A percentile compares a stretch with the other conserved stretches of the same genome.
phyloP scores from a whole-genome alignment of 2,888 invertebrate genomes.

The Aleiodes alternator region DNA sequence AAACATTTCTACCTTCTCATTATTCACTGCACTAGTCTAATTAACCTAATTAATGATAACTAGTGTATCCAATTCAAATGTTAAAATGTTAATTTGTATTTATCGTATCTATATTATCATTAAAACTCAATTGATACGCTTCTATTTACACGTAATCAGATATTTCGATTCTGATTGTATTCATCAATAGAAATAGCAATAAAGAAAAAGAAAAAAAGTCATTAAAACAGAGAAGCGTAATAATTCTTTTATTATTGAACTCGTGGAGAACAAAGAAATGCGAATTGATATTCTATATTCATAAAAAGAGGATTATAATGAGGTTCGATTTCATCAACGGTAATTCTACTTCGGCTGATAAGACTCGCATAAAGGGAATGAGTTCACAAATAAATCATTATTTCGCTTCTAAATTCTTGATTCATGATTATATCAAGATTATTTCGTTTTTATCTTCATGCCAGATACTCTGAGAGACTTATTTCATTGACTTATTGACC shows the following conservation, averaged over 20 bases:
- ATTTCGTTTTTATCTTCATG: not conserved
- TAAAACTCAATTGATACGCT: not conserved
- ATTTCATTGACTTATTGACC: not conserved
- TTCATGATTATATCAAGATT: not conserved
- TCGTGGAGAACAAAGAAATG: conserved; percentile 18
- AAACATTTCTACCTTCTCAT: not conserved
- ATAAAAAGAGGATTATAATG: conserved; percentile 15
- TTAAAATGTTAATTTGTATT: conserved; percentile 47
- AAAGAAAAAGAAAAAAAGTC: not conserved
- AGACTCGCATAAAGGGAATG: not conserved
- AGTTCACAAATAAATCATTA: not conserved
- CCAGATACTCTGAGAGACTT: not conserved
- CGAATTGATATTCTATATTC: conserved; percentile 2
- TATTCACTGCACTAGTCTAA: conserved; percentile 51
- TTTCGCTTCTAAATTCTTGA: not conserved
- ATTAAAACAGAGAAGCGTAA: conserved; percentile 1
- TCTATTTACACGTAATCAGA: not conserved
- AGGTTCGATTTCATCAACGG: conserved; percentile 9
- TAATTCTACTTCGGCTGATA: not conserved
- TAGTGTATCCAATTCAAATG: conserved; percentile 40
- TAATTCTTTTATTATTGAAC: not conserved
- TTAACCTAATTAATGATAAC: conserved; percentile 57
- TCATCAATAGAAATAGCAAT: not conserved
- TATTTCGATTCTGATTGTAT: not conserved
- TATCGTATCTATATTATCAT: conserved; percentile 6